Conservation (phyloP, 2,113 vertebrate species). For the Sigmodon hispidus region DNA sequence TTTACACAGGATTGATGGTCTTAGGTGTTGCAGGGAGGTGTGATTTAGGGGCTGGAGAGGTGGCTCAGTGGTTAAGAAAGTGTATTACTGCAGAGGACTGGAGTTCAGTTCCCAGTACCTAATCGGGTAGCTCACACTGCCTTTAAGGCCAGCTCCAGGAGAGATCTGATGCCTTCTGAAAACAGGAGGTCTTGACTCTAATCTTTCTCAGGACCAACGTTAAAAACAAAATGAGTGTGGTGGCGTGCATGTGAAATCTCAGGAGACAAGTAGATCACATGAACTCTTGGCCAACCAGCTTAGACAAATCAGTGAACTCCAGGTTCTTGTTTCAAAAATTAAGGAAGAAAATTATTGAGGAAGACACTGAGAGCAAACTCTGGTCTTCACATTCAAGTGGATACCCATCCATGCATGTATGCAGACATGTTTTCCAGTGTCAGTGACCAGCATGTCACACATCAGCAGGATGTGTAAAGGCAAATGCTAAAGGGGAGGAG, state of each 20-base stretch:
- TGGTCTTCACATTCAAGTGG: background rate
- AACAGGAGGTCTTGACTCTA: background rate
- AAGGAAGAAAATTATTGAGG: background rate
- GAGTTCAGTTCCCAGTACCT: background rate
- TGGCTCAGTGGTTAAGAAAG: background rate
- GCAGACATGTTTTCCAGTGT: background rate
- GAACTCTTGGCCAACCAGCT: background rate
- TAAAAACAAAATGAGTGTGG: background rate
- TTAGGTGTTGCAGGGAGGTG: background rate
- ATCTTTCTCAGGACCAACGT: background rate
- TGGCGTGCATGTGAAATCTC: background rate
- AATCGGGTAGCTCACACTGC: background rate
- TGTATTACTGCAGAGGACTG: no score
- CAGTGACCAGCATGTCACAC: background rate
- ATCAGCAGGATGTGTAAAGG: background rate
- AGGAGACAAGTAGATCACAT: background rate
- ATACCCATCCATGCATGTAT: background rate
- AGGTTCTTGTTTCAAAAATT: background rate
- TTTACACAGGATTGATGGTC: background rate
- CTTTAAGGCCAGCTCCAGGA: background rate
- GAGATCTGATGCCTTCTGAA: background rate
- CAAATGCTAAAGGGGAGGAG: background rate
- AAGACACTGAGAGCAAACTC: background rate
- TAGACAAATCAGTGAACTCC: background rate
- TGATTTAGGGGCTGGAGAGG: background rate